Conservation (phyloP, 2,797 vertebrate genomes). For the Nannoperca obscura region DNA sequence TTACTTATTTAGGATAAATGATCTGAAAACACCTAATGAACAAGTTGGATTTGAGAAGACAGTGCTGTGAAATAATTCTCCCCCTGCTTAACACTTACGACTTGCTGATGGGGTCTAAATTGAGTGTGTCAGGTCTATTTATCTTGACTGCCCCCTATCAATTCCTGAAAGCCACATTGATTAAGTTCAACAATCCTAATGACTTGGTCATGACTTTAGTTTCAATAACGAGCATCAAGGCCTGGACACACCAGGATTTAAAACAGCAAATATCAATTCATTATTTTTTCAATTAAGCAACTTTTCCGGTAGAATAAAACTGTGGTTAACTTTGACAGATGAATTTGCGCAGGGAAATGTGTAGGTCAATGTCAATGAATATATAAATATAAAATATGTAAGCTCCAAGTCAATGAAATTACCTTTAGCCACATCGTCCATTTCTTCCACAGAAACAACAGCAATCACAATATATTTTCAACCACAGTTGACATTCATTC, state of each 20-base stretch:
- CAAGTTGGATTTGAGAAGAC: slow-evolving; percentile 62
- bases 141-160: slow-evolving; percentile 65
- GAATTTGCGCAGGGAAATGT: neutral
- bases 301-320: neutral
- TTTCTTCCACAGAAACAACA: slow-evolving; percentile 5
- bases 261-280: neutral
- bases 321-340: neutral
- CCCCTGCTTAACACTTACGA: slow-evolving; percentile 58
- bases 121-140: slow-evolving; percentile 72
- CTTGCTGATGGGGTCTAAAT: slow-evolving; percentile 73
- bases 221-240: neutral
- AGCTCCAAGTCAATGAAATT: neutral
- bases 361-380: neutral
- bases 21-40: slow-evolving; percentile 78
- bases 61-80: slow-evolving; percentile 75
- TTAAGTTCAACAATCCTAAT: slow-evolving; percentile 67
- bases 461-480: neutral
- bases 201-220: neutral
- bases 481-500: neutral
- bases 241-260: neutral
- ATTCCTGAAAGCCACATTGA: slow-evolving; percentile 69
- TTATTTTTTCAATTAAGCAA: neutral
- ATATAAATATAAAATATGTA: too few species aligned
- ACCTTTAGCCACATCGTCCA: neutral
- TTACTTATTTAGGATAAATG: slow-evolving; percentile 73